phyloP scores from a whole-genome alignment of 2,888 invertebrate species.

The Caenorhabditis sinica region DNA sequence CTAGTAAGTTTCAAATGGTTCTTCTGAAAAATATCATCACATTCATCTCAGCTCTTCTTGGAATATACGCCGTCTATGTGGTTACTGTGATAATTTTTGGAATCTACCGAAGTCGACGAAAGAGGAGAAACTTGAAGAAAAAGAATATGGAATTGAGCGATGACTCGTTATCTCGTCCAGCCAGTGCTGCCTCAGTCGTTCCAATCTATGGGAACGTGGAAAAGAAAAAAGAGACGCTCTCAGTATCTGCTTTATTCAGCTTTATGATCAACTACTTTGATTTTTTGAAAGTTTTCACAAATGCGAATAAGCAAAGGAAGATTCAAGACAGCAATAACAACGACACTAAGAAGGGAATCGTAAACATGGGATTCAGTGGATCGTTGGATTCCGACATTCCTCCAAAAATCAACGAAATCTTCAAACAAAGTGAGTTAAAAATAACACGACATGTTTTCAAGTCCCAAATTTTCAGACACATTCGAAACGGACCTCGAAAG shows the following conservation, averaged over 20 bases:
- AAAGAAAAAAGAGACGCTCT: constrained; percentile 32
- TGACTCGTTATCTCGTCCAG: constrained; percentile 17
- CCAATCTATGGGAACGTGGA: constrained; percentile 33
- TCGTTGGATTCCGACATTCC: constrained; percentile 24
- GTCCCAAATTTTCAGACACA: constrained; percentile 44
- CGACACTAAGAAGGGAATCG: constrained; percentile 14
- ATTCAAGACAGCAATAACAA: not conserved
- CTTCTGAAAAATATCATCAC: not conserved
- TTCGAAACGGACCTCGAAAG: constrained; percentile 49
- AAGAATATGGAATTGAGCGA: constrained; percentile 2
- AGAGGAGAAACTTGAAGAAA: constrained; percentile 43
- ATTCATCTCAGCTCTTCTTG: constrained; percentile 84
- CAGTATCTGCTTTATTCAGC: constrained; percentile 23
- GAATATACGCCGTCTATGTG: constrained; percentile 85
- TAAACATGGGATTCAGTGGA: constrained; percentile 34
- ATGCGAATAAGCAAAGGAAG: constrained; percentile 10
- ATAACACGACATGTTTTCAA: too few species aligned
- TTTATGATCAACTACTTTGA: constrained; percentile 34
- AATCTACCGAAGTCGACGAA: constrained; percentile 59
- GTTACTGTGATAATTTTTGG: constrained; percentile 85
- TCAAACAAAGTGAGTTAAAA: constrained; percentile 23
- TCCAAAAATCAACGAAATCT: constrained; percentile 28
- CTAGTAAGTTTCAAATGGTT: constrained; percentile 31
- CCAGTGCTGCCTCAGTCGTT: constrained; percentile 34
- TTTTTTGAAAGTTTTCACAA: constrained; percentile 30